Evolutionary conservation across 2,888 invertebrate species (phyloP).

Genomic region (Hecatera dysodea): DNA sequence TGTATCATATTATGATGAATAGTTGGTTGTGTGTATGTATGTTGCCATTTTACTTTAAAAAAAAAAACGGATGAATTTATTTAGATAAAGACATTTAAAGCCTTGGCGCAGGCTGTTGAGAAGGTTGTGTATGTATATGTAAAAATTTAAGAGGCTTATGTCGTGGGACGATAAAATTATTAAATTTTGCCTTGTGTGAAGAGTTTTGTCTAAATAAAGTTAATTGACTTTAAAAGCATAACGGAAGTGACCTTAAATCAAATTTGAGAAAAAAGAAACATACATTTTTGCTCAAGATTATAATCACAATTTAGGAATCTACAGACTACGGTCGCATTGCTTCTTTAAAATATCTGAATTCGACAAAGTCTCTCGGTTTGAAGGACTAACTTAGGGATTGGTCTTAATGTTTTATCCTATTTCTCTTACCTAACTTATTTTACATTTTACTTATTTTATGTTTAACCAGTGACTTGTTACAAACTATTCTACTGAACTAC

Average conservation of each 20-base stretch:
- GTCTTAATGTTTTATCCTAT: neutral
- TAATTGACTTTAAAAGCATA: conserved; percentile 2
- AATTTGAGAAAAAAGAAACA: conserved; percentile 11
- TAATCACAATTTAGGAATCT: conserved; percentile 9
- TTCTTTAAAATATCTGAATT: neutral
- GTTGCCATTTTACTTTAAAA: conserved; percentile 28
- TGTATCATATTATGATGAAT: neutral
- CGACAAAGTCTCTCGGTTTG: neutral
- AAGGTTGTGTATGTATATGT: neutral
- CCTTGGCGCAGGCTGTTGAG: conserved; percentile 20
- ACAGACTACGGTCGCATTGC: neutral
- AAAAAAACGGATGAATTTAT: conserved; percentile 13
- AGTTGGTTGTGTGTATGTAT: neutral
- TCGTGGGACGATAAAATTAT: neutral
- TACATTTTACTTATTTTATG: neutral
- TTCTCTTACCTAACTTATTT: neutral
- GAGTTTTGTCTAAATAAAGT: neutral
- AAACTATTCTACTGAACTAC: conserved; percentile 29
- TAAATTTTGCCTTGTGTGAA: neutral
- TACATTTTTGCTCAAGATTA: conserved; percentile 40
- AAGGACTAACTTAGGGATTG: neutral
- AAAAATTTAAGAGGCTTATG: neutral
- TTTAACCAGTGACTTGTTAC: conserved; percentile 31
- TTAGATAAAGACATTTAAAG: neutral
- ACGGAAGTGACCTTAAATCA: conserved; percentile 5